Evolutionary conservation across 2,113 vertebrate genomes (phyloP), one percentile per base, ranked within the genome.

Genomic region (Heloderma charlesbogerti): DNA sequence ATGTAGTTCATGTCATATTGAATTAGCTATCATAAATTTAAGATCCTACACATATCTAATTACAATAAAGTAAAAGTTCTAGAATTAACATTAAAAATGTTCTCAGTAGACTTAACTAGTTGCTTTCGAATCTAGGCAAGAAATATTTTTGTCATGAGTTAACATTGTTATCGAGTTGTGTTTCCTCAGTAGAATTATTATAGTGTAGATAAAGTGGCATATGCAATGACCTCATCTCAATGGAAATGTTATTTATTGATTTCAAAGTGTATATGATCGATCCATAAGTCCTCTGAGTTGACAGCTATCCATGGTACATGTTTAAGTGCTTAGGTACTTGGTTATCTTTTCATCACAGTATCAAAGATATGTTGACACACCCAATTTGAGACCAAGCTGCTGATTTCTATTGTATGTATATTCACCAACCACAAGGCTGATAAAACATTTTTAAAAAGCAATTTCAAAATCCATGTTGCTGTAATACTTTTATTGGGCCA

Each of bases 41-140:
- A 60, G 45, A 75, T 90, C 81, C 83, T 77, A 86, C 1, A 80
- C 25, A 51, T 10, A 87, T 88, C 79, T 45, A 48, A 29, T 86
- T 29, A 40, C 63, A 72, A 18, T 3, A 77, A 71, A 34, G 10
- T 92, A 83, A 82, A 85, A 93, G 0, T 54, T 89, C 7, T 18
- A 63, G 48, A 1, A 43, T 81, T 4, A 4, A 75, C 84, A 80
- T 20, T 82, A 54, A 45, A 43, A 85, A 67, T 31, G 43, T 89
- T 91, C 78, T 90, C 66, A 85, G 60, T 67, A 82, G 27, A 25
- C 6, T 40, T 67, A 54, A 3, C 31, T 57, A n/a, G 0, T 69
- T 89, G 93, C 71, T 90, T 66, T 29, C 66, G 91, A 88, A 22
- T 3, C 10, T 20, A 57, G 69, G 43, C 40, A 87, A 92, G 40